These are phyloP conservation scores for Siniperca scherzeri DNA, from an alignment of 2,797 vertebrate species.

Conservation along the genomic window DNA sequence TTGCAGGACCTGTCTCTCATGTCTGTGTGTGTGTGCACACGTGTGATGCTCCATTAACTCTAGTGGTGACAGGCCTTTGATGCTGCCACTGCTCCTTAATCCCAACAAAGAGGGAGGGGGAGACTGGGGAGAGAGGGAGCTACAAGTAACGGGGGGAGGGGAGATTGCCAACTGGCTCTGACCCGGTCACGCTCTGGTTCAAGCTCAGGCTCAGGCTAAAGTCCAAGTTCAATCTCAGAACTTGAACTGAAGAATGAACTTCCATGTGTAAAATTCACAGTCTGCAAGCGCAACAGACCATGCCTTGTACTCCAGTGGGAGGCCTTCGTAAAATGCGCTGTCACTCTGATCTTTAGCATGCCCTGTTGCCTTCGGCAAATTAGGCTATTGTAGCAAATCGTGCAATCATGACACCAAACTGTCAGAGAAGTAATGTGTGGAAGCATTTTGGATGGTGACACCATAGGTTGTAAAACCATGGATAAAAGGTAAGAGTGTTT, in stretches of 20 bases:
- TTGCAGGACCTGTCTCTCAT: conserved; percentile 76
- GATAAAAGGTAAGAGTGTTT: neutral
- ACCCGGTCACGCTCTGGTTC: conserved; percentile 34
- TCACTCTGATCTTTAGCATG: neutral
- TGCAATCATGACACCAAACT: neutral
- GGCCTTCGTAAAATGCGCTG: neutral
- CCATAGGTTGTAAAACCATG: too few species aligned
- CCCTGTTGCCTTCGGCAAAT: neutral
- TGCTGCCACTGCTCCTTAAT: conserved; percentile 76
- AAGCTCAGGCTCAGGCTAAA: conserved; percentile 51
- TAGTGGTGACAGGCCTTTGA: conserved; percentile 83
- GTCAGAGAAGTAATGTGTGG: too few species aligned
- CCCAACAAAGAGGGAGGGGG: conserved; percentile 60
- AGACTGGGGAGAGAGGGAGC: neutral
- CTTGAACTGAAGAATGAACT: conserved; percentile 13
- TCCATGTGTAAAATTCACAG: neutral
- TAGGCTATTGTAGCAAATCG: neutral
- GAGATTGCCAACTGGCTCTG: conserved; percentile 27
- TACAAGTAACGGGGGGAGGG: conserved; percentile 22
- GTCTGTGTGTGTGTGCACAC: conserved; percentile 58
- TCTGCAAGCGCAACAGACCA: neutral
- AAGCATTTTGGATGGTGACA: too few species aligned
- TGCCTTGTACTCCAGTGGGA: neutral
- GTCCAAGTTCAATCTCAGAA: conserved; percentile 32
- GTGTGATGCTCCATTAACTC: conserved; percentile 83